phyloP scores from a whole-genome alignment of 2,113 vertebrate species.

The Trichechus manatus region DNA sequence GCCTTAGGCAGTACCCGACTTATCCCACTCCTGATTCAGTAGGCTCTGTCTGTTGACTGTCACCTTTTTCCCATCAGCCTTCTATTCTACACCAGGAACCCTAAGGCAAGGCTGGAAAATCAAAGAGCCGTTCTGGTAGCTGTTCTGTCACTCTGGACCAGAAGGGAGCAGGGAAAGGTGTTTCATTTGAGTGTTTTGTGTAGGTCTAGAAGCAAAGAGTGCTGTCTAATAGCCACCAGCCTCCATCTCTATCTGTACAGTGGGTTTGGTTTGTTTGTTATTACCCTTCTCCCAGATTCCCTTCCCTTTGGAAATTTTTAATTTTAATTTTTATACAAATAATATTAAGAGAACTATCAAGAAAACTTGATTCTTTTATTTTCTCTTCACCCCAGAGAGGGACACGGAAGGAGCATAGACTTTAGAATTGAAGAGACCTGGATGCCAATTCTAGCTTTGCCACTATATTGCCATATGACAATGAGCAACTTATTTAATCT shows the following conservation, averaged over 20 bases:
- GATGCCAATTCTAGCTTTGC: background rate
- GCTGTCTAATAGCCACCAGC: background rate
- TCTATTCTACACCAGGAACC: constrained; percentile 62
- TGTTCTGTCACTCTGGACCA: background rate
- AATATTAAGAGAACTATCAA: background rate
- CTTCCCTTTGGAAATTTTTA: constrained; percentile 4
- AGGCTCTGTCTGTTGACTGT: constrained; percentile 37
- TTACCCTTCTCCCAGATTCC: background rate
- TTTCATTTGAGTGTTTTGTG: background rate
- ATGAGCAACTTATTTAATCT: background rate
- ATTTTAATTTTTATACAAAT: constrained; percentile 51
- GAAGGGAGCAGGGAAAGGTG: background rate
- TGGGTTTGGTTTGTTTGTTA: background rate
- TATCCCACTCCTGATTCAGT: constrained; percentile 27
- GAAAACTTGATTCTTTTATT: background rate
- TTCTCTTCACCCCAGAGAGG: background rate
- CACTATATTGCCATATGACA: background rate
- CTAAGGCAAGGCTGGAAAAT: constrained; percentile 63
- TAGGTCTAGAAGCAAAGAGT: background rate
- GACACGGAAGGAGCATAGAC: background rate
- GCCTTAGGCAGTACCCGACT: constrained; percentile 69
- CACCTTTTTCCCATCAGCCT: constrained; percentile 40
- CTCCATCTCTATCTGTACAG: background rate
- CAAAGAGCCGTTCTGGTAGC: constrained; percentile 31
- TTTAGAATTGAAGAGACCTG: constrained; percentile 14